Base-by-base conservation (phyloP, 2,113 vertebrate genomes). In the Anguilla rostrata region DNA sequence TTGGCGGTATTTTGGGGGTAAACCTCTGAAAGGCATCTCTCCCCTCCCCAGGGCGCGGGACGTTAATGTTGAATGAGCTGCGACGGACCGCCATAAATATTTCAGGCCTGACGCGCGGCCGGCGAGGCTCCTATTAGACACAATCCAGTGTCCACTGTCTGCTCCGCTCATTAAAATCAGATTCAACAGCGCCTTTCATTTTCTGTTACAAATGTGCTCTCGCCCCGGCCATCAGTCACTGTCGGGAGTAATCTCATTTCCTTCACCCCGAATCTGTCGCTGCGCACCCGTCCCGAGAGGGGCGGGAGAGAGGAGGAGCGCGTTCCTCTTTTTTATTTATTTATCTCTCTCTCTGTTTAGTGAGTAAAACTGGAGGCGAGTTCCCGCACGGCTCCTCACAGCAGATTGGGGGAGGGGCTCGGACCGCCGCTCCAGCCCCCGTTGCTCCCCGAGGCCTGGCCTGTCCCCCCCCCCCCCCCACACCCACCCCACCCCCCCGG, bases 111-210 rank as follows among this genome's bases (percentile, higher is more conserved):
- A 88, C 88, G 89, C 83, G 78, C 82, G 87, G 87, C 84, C 87
- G 43, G 81, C 53, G 18, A 87, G 53, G 78, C 85, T 87, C 66
- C 84, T 83, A 88, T 86, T 90, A 84, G 89, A 90, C 87, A 88
- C 86, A 90, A 88, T 86, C 83, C 85, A 49, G 84, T 90, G 86
- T 87, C 89, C 80, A 87, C 85, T 82, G 80, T 87, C 88, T 86
- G 63, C 88, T 83, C 89, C 85, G 78, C 89, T 89, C 89, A 91
- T 90, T 90, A 90, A 90, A 92, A 91, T 89, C 83, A 90, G 88
- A 92, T 91, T 89, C 88, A 91, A 91, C 90, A 91, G 88, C 84
- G 89, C 88, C 91, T 91, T 90, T 90, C 91, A 90, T 90, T 89
- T 88, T 86, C 86, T 46, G 85, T 87, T 89, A 91, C 87, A 91